Base-by-base conservation (phyloP, 2,113 vertebrate species). In the Tupaia tana region DNA sequence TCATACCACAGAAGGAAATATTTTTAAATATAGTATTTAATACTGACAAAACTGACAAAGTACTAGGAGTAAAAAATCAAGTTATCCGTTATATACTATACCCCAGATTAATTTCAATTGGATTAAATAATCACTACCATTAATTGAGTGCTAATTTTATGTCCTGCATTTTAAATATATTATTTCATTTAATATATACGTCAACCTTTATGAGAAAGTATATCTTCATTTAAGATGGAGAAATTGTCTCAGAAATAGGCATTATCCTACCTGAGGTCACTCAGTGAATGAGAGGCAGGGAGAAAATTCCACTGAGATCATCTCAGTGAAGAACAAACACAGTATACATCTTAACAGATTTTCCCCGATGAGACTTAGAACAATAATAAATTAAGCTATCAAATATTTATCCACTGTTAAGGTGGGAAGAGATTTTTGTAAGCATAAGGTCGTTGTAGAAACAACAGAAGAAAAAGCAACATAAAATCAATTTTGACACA, bases 321-420 rank as follows among this genome's bases (percentile, higher is more conserved):
- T 58, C 13, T 85, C 16, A 6, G 4, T 24, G 8, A 77, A 86
- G 11, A 89, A 7, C 19, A 24, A 56, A 22, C 63, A n/a, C 2
- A 9, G 1, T 7, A 0, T 7, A 5, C 0, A 5, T 2, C 12
- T 34, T 5, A 10, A 4, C 59, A 67, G 18, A 14, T 25, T 58
- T 86, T 8, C 54, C 64, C 13, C 43, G 66, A 86, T 16, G 9
- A 89, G 22, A 63, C 69, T 58, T 1, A 86, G 3, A 52, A 9
- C 31, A 70, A 14, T 24, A 69, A 91, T 20, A 31, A 90, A 70
- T 75, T 25, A 90, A 77, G 25, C 16, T 70, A n/a, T 6, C 43
- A 94, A 73, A 54, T 73, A 84, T 70, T 58, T 75, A 77, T 71
- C 20, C 13, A 61, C 12, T 73, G 9, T 31, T 70, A 8, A 82